Conservation (phyloP, 2,797 vertebrate genomes). For the Chaetophractus vellerosus region DNA sequence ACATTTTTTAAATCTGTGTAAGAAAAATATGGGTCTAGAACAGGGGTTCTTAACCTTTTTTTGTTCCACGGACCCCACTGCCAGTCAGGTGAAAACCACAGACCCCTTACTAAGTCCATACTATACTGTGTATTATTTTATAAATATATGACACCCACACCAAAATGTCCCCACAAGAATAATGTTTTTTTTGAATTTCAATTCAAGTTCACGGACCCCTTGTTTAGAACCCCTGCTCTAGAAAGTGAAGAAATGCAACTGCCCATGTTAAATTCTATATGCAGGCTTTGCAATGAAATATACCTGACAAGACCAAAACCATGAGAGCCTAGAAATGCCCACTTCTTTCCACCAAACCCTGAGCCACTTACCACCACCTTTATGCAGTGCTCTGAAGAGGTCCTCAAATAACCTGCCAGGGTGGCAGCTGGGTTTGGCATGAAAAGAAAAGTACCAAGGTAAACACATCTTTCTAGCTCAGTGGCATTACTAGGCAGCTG, state of each 20-base stretch:
- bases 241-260: conserved; percentile 76
- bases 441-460: conserved; percentile 3
- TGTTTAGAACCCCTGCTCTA: not conserved
- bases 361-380: not conserved
- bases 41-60: too few species aligned
- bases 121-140: too few species aligned
- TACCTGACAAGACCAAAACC: conserved; percentile 49
- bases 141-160: too few species aligned
- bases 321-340: conserved; percentile 21
- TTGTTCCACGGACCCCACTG: too few species aligned
- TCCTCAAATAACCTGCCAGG: not conserved
- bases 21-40: conserved; percentile 73
- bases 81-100: too few species aligned
- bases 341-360: conserved; percentile 56
- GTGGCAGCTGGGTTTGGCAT: conserved; percentile 6
- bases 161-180: too few species aligned
- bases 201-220: too few species aligned
- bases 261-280: conserved; percentile 70
- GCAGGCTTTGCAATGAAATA: not conserved
- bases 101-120: too few species aligned
- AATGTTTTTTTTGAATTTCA: too few species aligned
- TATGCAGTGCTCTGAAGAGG: not conserved
- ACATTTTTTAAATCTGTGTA: conserved; percentile 36
- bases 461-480: not conserved
- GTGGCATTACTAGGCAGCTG: not conserved